phyloP scores from a whole-genome alignment of 2,888 invertebrate genomes.

The Machimus atricapillus region DNA sequence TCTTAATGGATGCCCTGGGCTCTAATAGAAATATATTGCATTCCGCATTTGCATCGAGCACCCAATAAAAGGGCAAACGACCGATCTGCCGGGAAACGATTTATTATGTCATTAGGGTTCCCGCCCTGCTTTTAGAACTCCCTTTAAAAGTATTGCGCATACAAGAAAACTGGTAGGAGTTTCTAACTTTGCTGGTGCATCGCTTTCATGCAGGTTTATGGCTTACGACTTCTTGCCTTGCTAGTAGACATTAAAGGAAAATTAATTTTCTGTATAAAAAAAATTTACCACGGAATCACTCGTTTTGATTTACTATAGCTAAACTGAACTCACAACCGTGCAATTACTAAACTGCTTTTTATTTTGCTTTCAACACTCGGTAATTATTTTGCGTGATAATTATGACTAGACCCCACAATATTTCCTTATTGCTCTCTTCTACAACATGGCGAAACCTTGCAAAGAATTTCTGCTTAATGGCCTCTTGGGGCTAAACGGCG shows the following conservation, averaged over 20 bases:
- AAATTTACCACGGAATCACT: not conserved
- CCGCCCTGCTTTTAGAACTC: not conserved
- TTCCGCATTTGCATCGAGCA: not conserved
- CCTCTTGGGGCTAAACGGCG: not conserved
- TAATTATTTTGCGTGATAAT: slow-evolving; percentile 32
- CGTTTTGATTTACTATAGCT: not conserved
- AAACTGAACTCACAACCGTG: not conserved
- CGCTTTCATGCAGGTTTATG: not conserved
- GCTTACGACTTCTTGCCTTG: not conserved
- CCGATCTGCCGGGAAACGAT: not conserved
- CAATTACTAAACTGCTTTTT: slow-evolving; percentile 17
- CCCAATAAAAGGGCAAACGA: not conserved
- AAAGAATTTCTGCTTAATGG: not conserved
- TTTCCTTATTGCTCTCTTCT: not conserved
- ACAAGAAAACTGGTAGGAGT: not conserved
- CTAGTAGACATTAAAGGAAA: not conserved
- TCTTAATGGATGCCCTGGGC: slow-evolving; percentile 27
- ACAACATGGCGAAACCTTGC: not conserved
- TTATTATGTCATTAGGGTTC: not conserved
- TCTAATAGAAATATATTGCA: slow-evolving; percentile 34
- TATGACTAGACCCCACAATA: slow-evolving; percentile 20
- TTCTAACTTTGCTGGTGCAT: not conserved
- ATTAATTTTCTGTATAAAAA: not conserved
- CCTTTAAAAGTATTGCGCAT: not conserved
- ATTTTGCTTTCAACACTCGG: slow-evolving; percentile 15